phyloP scores from a whole-genome alignment of 2,113 vertebrate species.

The Saimiri boliviensis region DNA sequence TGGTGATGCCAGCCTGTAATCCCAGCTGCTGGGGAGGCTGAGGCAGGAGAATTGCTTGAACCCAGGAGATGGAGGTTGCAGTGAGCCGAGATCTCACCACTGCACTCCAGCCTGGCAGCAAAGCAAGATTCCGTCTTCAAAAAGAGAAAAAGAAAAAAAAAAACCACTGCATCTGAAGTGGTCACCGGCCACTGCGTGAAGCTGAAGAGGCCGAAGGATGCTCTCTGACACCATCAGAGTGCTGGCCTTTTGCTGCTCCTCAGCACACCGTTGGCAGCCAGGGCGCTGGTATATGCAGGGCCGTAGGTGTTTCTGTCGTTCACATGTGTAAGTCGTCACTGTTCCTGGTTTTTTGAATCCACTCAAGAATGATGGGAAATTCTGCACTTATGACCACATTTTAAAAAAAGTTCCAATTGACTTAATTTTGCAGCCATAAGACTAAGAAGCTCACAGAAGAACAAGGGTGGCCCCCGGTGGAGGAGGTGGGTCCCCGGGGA shows the following conservation, averaged over 20 bases:
- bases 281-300: neutral
- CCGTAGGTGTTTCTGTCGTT: neutral
- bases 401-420: neutral
- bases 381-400: neutral
- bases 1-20: too few relatives aligned
- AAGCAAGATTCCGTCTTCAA: too few relatives aligned
- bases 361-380: neutral
- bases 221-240: too few relatives aligned
- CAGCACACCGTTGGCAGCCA: neutral
- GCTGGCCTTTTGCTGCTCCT: neutral
- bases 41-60: too few relatives aligned
- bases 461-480: neutral
- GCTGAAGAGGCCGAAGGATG: too few relatives aligned
- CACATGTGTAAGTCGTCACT: neutral
- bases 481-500: neutral
- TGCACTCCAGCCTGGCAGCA: too few relatives aligned
- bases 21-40: too few relatives aligned
- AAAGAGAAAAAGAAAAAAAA: too few relatives aligned
- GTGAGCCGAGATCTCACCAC: too few relatives aligned
- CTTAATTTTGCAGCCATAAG: neutral
- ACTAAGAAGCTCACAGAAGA: fast-evolving
- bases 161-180: too few relatives aligned
- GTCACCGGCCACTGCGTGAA: neutral
- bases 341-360: neutral
- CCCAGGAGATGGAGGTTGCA: too few relatives aligned